Evolutionary conservation across 1,140 invertebrate species (phyloP).

Genomic region (Aphelenchoides besseyi): DNA sequence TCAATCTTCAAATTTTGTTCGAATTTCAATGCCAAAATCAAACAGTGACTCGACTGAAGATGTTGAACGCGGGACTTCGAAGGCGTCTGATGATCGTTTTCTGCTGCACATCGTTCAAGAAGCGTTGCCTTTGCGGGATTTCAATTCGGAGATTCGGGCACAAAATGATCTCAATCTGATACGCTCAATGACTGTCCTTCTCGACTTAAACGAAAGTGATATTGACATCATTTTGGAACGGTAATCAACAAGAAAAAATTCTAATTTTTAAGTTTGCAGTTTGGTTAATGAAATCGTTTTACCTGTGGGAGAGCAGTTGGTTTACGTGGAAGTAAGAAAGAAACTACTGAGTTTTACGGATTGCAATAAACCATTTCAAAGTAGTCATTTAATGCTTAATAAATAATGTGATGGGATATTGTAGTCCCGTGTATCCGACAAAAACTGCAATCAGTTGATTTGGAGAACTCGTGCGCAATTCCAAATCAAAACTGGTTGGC

Average conservation of each 20-base stretch:
- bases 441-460: background rate
- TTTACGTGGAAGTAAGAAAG: background rate
- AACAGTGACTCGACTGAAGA: background rate
- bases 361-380: background rate
- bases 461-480: background rate
- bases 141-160: background rate
- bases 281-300: background rate
- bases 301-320: background rate
- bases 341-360: background rate
- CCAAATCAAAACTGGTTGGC: constrained; percentile 42
- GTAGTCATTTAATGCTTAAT: background rate
- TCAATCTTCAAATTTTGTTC: too few species aligned
- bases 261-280: constrained; percentile 1
- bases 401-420: background rate
- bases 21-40: background rate
- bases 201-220: background rate
- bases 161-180: constrained; percentile 7
- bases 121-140: constrained; percentile 1
- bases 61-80: background rate
- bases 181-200: background rate
- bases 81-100: background rate
- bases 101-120: background rate
- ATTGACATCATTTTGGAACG: background rate
- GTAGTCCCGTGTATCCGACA: constrained; percentile 3
- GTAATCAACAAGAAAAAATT: background rate